These are phyloP conservation scores for Lissocephala sabroskyi DNA, from an alignment of 2,888 invertebrate species.

Conservation along the genomic window DNA sequence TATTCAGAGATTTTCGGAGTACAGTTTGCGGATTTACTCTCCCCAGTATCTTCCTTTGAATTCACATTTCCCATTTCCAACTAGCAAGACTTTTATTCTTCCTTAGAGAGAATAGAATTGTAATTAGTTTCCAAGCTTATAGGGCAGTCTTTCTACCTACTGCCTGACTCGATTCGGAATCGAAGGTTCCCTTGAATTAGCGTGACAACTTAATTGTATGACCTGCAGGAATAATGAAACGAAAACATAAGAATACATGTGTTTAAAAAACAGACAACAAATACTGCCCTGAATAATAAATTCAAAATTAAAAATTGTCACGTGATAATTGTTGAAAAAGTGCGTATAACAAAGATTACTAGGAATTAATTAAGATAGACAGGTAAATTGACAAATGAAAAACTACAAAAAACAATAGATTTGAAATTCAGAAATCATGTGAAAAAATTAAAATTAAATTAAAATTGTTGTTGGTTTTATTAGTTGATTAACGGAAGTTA, in stretches of 20 bases:
- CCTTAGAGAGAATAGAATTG: no score
- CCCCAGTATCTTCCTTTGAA: constrained; percentile 4
- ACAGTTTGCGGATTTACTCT: no score
- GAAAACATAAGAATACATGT: constrained; percentile 41
- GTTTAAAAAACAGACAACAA: constrained; percentile 45
- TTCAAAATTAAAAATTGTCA: constrained; percentile 57
- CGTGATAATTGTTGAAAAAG: constrained; percentile 56
- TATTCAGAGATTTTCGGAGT: neutral
- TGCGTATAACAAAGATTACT: constrained; percentile 37
- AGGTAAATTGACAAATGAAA: constrained; percentile 23
- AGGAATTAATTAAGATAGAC: constrained; percentile 58
- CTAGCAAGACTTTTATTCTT: constrained; percentile 16
- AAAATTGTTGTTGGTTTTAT: constrained; percentile 52
- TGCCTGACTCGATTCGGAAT: no score
- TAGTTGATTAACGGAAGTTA: constrained; percentile 30
- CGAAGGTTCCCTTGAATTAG: no score
- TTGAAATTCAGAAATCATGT: constrained; percentile 4
- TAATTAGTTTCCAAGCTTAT: constrained; percentile 19
- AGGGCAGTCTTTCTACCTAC: constrained; percentile 11
- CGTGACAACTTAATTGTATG: constrained; percentile 30
- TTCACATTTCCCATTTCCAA: constrained; percentile 31
- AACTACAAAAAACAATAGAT: constrained; percentile 3
- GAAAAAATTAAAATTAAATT: constrained; percentile 15
- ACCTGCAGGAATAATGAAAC: constrained; percentile 12
- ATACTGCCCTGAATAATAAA: constrained; percentile 55